phyloP scores from a whole-genome alignment of 2,888 invertebrate species.

The Cataglyphis cursor region DNA sequence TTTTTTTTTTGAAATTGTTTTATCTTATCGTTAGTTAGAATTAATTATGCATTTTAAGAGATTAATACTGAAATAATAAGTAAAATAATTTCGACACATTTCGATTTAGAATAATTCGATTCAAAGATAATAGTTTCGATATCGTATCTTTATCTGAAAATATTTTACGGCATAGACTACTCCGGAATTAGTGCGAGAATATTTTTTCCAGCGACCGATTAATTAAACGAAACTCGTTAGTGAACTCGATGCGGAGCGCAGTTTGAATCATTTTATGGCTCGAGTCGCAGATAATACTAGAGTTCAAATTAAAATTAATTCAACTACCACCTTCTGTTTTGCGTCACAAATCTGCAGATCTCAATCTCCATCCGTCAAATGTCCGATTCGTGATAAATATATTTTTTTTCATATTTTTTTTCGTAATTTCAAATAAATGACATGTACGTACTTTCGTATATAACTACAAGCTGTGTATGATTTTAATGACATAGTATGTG shows the following conservation, averaged over 20 bases:
- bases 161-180: neutral
- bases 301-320: slow-evolving; percentile 58
- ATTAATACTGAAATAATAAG: neutral
- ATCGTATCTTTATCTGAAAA: neutral
- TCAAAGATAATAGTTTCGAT: neutral
- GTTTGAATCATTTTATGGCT: slow-evolving; percentile 27
- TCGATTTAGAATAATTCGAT: neutral
- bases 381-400: neutral
- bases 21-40: neutral
- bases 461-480: neutral
- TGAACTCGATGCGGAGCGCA: neutral
- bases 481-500: neutral
- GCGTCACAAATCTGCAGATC: slow-evolving; percentile 35
- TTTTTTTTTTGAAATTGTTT: neutral
- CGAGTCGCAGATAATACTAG: slow-evolving; percentile 24
- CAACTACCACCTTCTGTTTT: slow-evolving; percentile 12
- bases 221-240: slow-evolving; percentile 41
- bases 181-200: slow-evolving; percentile 2
- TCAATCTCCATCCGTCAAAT: slow-evolving; percentile 32
- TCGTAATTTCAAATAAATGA: neutral
- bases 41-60: neutral
- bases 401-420: neutral
- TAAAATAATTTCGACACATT: neutral
- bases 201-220: neutral
- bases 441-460: neutral